Evolutionary conservation across 2,113 vertebrate genomes (phyloP).

Genomic region (Stegastes partitus): DNA sequence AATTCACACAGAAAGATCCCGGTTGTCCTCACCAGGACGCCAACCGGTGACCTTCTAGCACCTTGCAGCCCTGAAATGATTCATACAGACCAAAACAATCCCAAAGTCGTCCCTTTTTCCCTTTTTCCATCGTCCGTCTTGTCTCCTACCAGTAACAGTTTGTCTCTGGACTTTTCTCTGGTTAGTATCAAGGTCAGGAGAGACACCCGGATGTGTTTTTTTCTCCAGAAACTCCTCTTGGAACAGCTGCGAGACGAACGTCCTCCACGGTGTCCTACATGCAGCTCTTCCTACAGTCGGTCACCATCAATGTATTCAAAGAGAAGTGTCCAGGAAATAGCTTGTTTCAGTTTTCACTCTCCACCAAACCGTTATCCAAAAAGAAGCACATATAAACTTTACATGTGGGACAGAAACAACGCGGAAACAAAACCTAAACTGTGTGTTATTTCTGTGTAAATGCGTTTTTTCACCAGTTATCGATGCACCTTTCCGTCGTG

Average conservation of each 20-base stretch:
- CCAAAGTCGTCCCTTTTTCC: not conserved
- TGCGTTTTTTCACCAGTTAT: not conserved
- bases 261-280: slow-evolving; percentile 14
- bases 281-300: slow-evolving; percentile 16
- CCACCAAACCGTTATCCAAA: not conserved
- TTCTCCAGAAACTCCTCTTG: not conserved
- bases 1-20: too few relatives aligned
- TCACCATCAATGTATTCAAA: not conserved
- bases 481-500: not conserved
- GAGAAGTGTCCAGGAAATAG: not conserved
- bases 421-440: not conserved
- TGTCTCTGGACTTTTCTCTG: not conserved
- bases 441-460: not conserved
- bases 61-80: too few relatives aligned
- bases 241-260: slow-evolving; percentile 11
- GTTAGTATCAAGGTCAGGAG: slow-evolving; percentile 9
- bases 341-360: not conserved
- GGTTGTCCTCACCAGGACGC: too few relatives aligned
- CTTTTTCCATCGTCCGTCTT: not conserved
- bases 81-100: not conserved
- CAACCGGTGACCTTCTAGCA: too few relatives aligned
- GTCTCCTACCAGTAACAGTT: not conserved
- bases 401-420: not conserved
- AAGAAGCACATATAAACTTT: not conserved
- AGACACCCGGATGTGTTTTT: not conserved